Conservation (phyloP, 2,888 invertebrate genomes). For the Notodonta ziczac region DNA sequence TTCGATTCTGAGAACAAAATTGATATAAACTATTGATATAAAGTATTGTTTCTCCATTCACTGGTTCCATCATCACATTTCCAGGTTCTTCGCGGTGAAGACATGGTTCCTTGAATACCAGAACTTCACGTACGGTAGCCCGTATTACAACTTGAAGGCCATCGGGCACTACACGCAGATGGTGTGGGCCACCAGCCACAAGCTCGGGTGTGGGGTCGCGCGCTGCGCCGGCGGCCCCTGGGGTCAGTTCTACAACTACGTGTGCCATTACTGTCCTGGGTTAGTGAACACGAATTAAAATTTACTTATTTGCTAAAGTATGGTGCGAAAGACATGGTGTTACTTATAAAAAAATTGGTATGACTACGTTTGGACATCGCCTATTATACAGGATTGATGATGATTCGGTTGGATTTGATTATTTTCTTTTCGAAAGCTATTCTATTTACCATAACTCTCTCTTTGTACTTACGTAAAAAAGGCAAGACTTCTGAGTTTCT, state of each 20-base stretch:
- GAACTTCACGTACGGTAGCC: conserved; percentile 89
- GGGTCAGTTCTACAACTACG: conserved; percentile 90
- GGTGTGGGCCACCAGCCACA: conserved; percentile 92
- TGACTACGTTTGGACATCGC: too few species aligned
- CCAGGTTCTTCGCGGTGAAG: conserved; percentile 91
- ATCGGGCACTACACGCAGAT: conserved; percentile 93
- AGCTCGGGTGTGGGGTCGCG: conserved; percentile 90
- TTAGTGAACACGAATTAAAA: conserved; percentile 69
- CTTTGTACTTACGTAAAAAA: too few species aligned
- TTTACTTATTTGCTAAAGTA: too few species aligned
- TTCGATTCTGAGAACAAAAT: too few species aligned
- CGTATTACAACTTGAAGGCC: conserved; percentile 83
- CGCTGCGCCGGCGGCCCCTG: conserved; percentile 87
- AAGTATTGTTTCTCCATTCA: not conserved
- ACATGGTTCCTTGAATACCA: conserved; percentile 91
- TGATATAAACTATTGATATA: too few species aligned
- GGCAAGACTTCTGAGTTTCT: too few species aligned
- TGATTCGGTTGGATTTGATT: too few species aligned
- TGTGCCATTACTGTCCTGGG: conserved; percentile 94
- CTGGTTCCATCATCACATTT: not conserved
- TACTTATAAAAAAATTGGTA: too few species aligned
- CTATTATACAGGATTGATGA: too few species aligned
- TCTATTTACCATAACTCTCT: too few species aligned
- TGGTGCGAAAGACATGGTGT: too few species aligned
- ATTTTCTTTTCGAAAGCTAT: too few species aligned